These are phyloP conservation scores for Semaprochilodus insignis DNA, from an alignment of 2,797 vertebrate species.

Conservation along the genomic window DNA sequence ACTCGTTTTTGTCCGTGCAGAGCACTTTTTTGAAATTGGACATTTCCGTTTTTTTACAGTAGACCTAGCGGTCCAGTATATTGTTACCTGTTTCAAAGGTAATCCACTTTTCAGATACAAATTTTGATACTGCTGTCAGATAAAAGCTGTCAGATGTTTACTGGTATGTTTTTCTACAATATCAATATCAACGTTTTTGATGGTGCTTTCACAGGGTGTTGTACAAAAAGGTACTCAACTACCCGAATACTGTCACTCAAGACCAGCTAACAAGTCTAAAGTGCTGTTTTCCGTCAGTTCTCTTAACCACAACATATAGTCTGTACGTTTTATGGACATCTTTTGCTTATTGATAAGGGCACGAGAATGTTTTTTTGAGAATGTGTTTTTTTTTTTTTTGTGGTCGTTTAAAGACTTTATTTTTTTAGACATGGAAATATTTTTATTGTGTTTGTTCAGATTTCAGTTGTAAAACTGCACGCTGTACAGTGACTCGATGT, in stretches of 20 bases:
- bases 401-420: slow-evolving; percentile 44
- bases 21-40: slow-evolving; percentile 41
- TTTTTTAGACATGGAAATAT: slow-evolving; percentile 40
- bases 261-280: slow-evolving; percentile 62
- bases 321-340: slow-evolving; percentile 44
- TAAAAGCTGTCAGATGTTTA: slow-evolving; percentile 39
- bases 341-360: slow-evolving; percentile 41
- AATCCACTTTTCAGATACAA: slow-evolving; percentile 44
- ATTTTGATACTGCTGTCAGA: slow-evolving; percentile 48
- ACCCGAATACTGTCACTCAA: slow-evolving; percentile 61
- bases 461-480: slow-evolving; percentile 50
- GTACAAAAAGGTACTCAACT: slow-evolving; percentile 64
- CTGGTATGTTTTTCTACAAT: slow-evolving; percentile 56
- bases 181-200: slow-evolving; percentile 51
- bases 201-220: slow-evolving; percentile 68
- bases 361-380: slow-evolving; percentile 30
- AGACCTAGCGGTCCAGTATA: slow-evolving; percentile 12
- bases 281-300: slow-evolving; percentile 56
- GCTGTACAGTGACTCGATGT: slow-evolving; percentile 23
- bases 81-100: slow-evolving; percentile 49
- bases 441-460: slow-evolving; percentile 65
- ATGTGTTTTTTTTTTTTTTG: slow-evolving; percentile 52
- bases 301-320: slow-evolving; percentile 49
- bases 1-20: slow-evolving; percentile 44
- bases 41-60: slow-evolving; percentile 14